Percentiles rank a stretch among this genome's conserved stretches.
phyloP scores from a whole-genome alignment of 2,797 vertebrate species.

The Leptatherina wallacei region DNA sequence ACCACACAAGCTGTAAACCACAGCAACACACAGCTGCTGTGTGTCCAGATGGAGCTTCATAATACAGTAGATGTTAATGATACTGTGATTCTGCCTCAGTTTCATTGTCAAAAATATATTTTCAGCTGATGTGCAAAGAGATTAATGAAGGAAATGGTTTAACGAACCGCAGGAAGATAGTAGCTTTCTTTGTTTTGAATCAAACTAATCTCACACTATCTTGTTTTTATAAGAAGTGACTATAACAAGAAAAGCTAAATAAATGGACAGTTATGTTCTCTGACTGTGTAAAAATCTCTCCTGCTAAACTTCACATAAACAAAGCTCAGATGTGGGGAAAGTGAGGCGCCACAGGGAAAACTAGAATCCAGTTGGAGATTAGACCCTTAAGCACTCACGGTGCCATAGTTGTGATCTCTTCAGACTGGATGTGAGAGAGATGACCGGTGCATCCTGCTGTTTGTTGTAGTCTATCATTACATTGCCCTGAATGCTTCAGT shows the following conservation, averaged over 20 bases:
- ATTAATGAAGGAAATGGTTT: not conserved
- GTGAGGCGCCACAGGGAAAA: slow-evolving; percentile 2
- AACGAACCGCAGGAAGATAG: not conserved
- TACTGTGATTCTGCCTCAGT: not conserved
- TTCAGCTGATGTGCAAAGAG: not conserved
- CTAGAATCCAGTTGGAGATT: slow-evolving; percentile 12
- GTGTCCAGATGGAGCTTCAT: slow-evolving; percentile 15
- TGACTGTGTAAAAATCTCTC: not conserved
- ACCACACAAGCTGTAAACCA: slow-evolving; percentile 22
- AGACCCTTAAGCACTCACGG: slow-evolving; percentile 14
- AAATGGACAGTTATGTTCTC: not conserved
- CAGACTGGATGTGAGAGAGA: slow-evolving; percentile 41
- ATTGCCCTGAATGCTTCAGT: slow-evolving; percentile 40
- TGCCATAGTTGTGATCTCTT: slow-evolving; percentile 30
- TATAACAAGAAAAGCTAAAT: not conserved
- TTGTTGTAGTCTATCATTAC: slow-evolving; percentile 51
- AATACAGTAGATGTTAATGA: not conserved
- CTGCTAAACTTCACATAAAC: slow-evolving; percentile 3
- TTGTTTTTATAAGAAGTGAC: not conserved
- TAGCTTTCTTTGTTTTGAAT: not conserved
- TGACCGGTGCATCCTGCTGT: slow-evolving; percentile 1
- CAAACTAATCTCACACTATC: not conserved
- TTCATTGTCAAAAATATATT: not conserved
- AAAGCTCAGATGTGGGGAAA: not conserved
- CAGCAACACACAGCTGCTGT: not conserved